These are phyloP conservation scores for Eucidaris tribuloides DNA, from an alignment of 35 echinoderm and acorn worm species.

Conservation along the genomic window DNA sequence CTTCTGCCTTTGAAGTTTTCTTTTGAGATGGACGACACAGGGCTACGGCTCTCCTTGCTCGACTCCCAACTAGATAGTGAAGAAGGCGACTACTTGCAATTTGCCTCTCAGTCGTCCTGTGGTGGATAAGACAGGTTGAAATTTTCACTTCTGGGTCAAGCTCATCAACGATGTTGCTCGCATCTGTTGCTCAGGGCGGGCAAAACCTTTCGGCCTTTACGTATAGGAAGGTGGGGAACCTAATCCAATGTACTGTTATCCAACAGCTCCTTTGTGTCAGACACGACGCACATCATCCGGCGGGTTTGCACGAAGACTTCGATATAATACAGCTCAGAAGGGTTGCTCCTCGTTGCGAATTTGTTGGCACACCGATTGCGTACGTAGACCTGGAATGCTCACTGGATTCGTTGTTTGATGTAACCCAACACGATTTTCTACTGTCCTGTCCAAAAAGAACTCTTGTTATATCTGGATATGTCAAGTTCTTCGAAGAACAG, in stretches of 20 bases:
- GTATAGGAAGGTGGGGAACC: constrained; percentile 37
- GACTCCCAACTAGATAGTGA: constrained; percentile 17
- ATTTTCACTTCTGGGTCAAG: constrained; percentile 36
- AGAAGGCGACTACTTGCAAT: background rate
- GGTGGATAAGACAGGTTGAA: background rate
- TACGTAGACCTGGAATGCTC: constrained; percentile 32
- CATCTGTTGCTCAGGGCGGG: background rate
- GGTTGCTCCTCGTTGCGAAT: constrained; percentile 23
- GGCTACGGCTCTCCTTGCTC: constrained; percentile 17
- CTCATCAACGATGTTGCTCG: background rate
- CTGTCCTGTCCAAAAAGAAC: constrained; percentile 28
- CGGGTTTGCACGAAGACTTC: constrained; percentile 44
- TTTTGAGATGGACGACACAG: constrained; percentile 5
- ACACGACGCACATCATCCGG: constrained; percentile 48
- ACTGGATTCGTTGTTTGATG: constrained; percentile 20
- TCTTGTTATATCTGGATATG: background rate
- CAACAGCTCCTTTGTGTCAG: background rate
- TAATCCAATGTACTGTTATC: constrained; percentile 25
- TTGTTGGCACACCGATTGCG: constrained; percentile 28
- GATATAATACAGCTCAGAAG: constrained; percentile 40
- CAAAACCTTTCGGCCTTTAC: background rate
- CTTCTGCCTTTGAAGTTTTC: constrained; percentile 10
- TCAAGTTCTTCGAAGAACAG: background rate
- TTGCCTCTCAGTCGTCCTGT: background rate
- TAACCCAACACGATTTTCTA: too few relatives aligned